phyloP scores from a whole-genome alignment of 2,888 invertebrate species.

The Luffia ferchaultella region DNA sequence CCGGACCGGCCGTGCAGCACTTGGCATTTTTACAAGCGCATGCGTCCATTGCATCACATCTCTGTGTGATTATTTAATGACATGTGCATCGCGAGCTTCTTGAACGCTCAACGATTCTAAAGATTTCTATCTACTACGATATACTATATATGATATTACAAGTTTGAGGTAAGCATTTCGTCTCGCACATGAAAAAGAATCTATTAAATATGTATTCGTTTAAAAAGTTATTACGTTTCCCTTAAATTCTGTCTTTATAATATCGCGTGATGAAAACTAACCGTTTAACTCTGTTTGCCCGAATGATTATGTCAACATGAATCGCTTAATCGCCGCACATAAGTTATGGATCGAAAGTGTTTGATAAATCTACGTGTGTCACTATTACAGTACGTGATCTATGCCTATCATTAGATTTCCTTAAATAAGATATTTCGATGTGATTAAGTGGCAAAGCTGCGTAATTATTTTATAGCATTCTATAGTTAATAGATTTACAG shows the following conservation, averaged over 20 bases:
- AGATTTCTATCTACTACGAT: too few relatives aligned
- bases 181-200: too few relatives aligned
- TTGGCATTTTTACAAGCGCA: neutral
- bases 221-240: too few relatives aligned
- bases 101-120: too few relatives aligned
- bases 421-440: conserved; percentile 56
- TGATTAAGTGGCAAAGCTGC: conserved; percentile 44
- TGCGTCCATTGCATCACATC: neutral
- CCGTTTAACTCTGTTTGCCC: conserved; percentile 45
- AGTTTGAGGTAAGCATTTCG: too few relatives aligned
- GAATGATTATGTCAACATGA: conserved; percentile 56
- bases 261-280: conserved; percentile 24
- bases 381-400: conserved; percentile 59
- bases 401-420: conserved; percentile 55
- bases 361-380: conserved; percentile 55
- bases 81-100: neutral
- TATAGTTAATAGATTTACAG: conserved; percentile 39
- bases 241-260: too few relatives aligned
- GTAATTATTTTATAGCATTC: conserved; percentile 60
- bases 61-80: neutral
- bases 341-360: conserved; percentile 57
- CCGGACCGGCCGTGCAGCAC: neutral
- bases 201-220: too few relatives aligned
- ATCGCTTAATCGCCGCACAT: conserved; percentile 49
- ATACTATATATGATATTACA: too few relatives aligned